phyloP scores from a whole-genome alignment of 2,797 vertebrate genomes.

The Premnoplex brunnescens region DNA sequence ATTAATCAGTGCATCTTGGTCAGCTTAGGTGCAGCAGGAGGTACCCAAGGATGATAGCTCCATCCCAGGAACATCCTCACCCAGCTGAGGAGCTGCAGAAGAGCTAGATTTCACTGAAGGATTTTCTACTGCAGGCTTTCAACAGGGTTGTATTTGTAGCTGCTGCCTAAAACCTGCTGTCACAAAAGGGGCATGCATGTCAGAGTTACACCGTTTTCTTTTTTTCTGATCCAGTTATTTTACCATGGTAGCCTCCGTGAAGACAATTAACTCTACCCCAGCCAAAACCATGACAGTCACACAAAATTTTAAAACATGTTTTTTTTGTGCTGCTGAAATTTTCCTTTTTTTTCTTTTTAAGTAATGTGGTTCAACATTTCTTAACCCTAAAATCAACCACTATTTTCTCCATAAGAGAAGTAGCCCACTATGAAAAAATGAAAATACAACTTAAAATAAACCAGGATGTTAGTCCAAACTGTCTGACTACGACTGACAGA shows the following conservation, averaged over 20 bases:
- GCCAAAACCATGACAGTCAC: neutral
- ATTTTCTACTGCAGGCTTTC: neutral
- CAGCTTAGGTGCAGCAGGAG: neutral
- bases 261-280: neutral
- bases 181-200: neutral
- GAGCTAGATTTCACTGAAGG: neutral
- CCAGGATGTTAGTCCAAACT: neutral
- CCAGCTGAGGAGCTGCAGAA: neutral
- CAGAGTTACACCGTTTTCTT: neutral
- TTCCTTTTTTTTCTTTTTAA: neutral
- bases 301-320: neutral
- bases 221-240: neutral
- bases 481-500: neutral
- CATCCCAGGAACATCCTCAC: neutral
- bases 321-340: neutral
- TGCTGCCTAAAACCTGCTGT: neutral
- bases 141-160: neutral
- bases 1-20: neutral
- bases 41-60: neutral
- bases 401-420: neutral
- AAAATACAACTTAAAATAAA: neutral
- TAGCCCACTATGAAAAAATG: neutral
- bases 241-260: neutral
- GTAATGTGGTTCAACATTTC: neutral
- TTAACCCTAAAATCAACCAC: neutral